Base-by-base conservation (phyloP, 2,888 invertebrate genomes). In the Trichogramma evanescens region DNA sequence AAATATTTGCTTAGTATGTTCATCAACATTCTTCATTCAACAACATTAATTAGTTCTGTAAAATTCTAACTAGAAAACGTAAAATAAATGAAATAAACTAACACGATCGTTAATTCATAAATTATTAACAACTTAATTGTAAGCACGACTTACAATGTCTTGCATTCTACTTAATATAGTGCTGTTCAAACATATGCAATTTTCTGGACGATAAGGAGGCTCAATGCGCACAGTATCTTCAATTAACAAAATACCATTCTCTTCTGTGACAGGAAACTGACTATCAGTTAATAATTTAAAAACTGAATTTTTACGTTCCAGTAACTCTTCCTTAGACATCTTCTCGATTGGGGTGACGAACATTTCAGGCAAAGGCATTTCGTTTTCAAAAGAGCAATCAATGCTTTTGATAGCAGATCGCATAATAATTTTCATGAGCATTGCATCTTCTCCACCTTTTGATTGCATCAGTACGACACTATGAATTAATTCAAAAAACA, bases 131-230 rank as follows among this genome's bases (percentile, higher is more conserved):
- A 26, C 26, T 26, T 26, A 26, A 26, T 26, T 26, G 26, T 26
- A 26, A 26, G 26, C 26, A 26, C 46, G 59, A 44, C 5, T 45
- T 39, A 64, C 38, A 44, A 64, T 10, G 46, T 65, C 67, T 61
- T 73, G 74, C 66, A 78, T 69, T 67, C 73, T 71, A 45, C 62
- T 69, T 44, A 78, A 66, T 59, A 78, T 69, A 51, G 74, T 73
- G 54, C 70, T 71, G 55, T 75, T 75, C 0, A 68, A 67, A 43
- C 74, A 76, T 9, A 70, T 60, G 42, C 75, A 76, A 62, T 74
- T 70, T 39, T 74, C 70, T 4, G 65, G 49, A 6, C 66, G 65
- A 52, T 78, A 78, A 4, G 78, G 78, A 8, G 77, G 75, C 59
- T 75, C 70, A 63, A 78, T 75, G 3, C 67, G 64, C 8, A 77